Evolutionary conservation across 2,888 invertebrate species (phyloP), one percentile per base, ranked within the genome.

Genomic region (Calameuta pallipes): DNA sequence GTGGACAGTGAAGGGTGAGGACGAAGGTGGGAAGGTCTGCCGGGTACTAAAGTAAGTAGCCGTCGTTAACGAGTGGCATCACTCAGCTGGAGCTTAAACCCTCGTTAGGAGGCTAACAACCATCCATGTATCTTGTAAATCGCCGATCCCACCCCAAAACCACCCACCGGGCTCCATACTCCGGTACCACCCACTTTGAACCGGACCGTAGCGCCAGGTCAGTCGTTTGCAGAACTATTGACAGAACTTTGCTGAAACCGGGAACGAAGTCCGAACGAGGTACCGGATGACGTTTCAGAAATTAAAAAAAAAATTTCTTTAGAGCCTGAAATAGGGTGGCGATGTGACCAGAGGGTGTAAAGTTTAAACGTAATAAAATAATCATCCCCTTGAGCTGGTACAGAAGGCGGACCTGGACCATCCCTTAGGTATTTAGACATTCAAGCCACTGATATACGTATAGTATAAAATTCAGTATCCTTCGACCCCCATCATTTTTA

Each of bases 101-200:
- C 87, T 89, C 89, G 89, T 89, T 89, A 87, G 86, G 80, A 83
- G 82, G 84, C 86, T 88, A 89, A 88, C 86, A 86, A 84, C 86
- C 84, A 74, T 81, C 85, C 85, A 86, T 89, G 85, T 85, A 84
- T 89, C 88, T 88, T 86, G 85, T 83, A 83, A 87, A 88, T 89
- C 86, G 87, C 82, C 85, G 82, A 85, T 85, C 81, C 83, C 79
- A 41, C 41, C 41, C 41, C 23, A 41, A 41, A 41, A 23, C 41
- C 41, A 41, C 41, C 41, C 41, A 23, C 41, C 41, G 6, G 23
- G 23, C 23, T 41, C 41, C 41, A 23, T 23, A 41, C 15, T 41
- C 41, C 41, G 23, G 23, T 41, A 9, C 41, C 41, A 41, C 9
- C 23, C 2, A 41, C 41, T 41, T 41, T 33, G 4, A 33, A n/a